Conservation (phyloP, 2,797 vertebrate species). For the Amazona ochrocephala region DNA sequence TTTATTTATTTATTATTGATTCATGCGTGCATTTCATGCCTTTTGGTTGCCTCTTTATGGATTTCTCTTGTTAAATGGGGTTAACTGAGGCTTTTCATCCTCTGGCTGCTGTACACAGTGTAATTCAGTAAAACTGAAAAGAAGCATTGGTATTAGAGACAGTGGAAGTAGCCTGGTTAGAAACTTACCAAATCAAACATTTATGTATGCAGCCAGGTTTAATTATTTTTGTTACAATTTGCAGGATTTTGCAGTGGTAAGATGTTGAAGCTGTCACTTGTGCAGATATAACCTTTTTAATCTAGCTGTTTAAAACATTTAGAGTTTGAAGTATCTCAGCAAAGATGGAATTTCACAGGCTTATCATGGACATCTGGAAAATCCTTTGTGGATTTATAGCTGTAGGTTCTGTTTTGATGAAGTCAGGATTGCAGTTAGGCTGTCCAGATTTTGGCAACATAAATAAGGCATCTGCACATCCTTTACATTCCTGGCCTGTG, state of each 20-base stretch:
- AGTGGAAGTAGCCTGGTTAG: not conserved
- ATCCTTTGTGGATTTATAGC: not conserved
- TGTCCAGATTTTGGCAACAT: not conserved
- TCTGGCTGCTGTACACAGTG: not conserved
- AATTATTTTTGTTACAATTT: not conserved
- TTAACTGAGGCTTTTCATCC: not conserved
- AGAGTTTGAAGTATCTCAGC: not conserved
- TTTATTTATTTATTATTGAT: not conserved
- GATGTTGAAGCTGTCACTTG: not conserved
- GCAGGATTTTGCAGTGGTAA: not conserved
- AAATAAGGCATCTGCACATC: not conserved
- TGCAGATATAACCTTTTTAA: not conserved
- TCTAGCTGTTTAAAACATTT: not conserved
- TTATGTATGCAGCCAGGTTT: not conserved
- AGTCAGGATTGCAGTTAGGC: not conserved
- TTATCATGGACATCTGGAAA: not conserved
- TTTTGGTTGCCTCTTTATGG: not conserved
- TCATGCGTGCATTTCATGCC: rapidly evolving
- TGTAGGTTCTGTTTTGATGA: not conserved
- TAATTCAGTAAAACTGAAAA: not conserved
- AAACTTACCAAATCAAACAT: not conserved
- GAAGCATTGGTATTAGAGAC: not conserved
- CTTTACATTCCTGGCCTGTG: not conserved
- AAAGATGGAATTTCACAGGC: not conserved
- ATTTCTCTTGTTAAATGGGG: not conserved